These are phyloP conservation scores for Melikaiella ostensackeni DNA, from an alignment of 2,888 invertebrate genomes.

Conservation along the genomic window DNA sequence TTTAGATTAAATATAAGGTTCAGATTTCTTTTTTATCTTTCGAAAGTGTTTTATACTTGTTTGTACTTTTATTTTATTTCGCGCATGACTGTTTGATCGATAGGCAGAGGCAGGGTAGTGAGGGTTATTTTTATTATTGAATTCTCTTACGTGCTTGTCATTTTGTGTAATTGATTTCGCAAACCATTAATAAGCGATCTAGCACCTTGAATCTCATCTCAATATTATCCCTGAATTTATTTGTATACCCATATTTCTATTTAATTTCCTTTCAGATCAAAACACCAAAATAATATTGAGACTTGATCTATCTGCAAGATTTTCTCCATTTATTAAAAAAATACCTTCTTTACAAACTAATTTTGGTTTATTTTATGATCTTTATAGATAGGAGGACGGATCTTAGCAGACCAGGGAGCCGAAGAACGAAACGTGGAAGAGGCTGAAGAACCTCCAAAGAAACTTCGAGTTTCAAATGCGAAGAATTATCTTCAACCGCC, in stretches of 20 bases:
- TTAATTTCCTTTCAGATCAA: neutral
- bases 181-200: conserved; percentile 6
- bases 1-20: neutral
- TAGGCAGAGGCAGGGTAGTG: conserved; percentile 37
- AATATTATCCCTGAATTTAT: conserved; percentile 26
- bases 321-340: neutral
- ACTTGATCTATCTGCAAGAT: conserved; percentile 1
- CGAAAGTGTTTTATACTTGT: conserved; percentile 35
- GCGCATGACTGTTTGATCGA: conserved; percentile 39
- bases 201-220: conserved; percentile 7
- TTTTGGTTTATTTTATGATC: conserved; percentile 6
- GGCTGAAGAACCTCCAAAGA: conserved; percentile 63
- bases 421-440: conserved; percentile 63
- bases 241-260: conserved; percentile 23
- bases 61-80: conserved; percentile 24
- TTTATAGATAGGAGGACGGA: conserved; percentile 63
- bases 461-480: conserved; percentile 61
- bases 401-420: conserved; percentile 63
- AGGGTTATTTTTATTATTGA: conserved; percentile 26
- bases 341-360: neutral
- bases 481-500: conserved; percentile 59
- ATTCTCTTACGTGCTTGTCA: conserved; percentile 32
- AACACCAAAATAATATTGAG: conserved; percentile 4
- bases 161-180: conserved; percentile 11
- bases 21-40: neutral